Base-by-base conservation (phyloP, 1,140 invertebrate genomes). In the Odontomachus brunneus region DNA sequence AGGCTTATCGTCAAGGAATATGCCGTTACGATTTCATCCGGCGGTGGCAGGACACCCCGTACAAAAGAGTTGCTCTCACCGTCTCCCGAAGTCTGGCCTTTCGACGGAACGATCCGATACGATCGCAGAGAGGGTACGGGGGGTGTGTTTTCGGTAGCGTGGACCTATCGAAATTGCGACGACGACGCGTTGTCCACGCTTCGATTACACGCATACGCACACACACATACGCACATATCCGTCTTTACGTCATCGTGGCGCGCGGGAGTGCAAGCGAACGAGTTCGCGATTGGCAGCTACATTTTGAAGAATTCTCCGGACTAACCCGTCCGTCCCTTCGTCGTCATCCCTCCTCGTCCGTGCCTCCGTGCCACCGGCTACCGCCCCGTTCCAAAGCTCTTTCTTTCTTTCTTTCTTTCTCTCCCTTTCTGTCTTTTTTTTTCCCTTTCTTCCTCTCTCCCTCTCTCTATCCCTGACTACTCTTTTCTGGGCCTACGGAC, bases 401-500 rank as follows among this genome's bases (percentile, higher is more conserved):
- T 33, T 33, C 29, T 33, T 33, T 33, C 29, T 5, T 33, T 22
- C 51, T 57, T 24, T 73, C 51, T 29, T 17, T 73, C 29, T 83
- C 51, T 59, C 48, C 60, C 73, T 15, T 22, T 63, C 59, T 67
- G 33, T 82, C 24, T 62, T 53, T 44, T 15, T 63, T 9, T 82
- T 14, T 62, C 33, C 33, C 22, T 49, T 33, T 57, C 53, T 29
- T 19, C 11, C 12, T 48, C 48, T 44, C 33, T 57, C 38, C 49
- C 48, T 22, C 33, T 62, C 44, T 44, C 51, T 55, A 29, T 67
- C 48, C 44, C 57, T 53, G 71, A 75, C 44, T 73, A 86, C 84
- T 86, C 76, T 86, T 88, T 89, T 78, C 69, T 88, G 73, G 66
- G 84, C 87, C 84, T 88, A 88, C 78, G 53, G 88, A 88, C 76